Percentiles rank a stretch among this genome's conserved stretches.
Evolutionary conservation across 2,113 vertebrate genomes (phyloP).

Genomic region (Cynocephalus volans): DNA sequence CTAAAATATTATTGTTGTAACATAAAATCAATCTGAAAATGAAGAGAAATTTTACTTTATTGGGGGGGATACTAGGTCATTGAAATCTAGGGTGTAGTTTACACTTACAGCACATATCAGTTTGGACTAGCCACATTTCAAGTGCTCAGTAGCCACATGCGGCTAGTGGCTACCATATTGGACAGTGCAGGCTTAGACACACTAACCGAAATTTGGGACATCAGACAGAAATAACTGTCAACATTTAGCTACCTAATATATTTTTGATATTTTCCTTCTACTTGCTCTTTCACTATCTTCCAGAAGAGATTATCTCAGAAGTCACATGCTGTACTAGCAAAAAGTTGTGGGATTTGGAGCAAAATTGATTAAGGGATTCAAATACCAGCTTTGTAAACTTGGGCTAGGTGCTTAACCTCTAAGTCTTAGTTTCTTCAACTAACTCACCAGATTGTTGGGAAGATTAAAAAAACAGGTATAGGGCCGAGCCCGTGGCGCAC

Average conservation of each 20-base stretch:
- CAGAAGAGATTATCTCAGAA: constrained; percentile 26
- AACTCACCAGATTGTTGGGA: neutral
- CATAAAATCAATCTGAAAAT: neutral
- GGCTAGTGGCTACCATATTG: fast-evolving
- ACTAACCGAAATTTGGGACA: neutral
- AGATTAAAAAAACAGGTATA: neutral
- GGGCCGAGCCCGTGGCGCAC: too few species aligned
- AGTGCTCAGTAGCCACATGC: fast-evolving
- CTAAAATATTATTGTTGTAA: constrained; percentile 8
- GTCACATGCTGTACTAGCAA: neutral
- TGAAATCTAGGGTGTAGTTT: neutral
- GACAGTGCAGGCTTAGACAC: neutral
- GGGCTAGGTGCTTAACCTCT: neutral
- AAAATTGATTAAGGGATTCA: neutral
- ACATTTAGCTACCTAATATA: neutral
- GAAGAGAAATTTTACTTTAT: neutral
- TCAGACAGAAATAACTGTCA: neutral
- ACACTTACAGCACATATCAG: fast-evolving
- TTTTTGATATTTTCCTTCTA: neutral
- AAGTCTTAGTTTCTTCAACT: neutral
- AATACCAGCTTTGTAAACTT: neutral
- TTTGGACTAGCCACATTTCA: neutral
- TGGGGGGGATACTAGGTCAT: neutral
- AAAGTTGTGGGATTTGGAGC: neutral
- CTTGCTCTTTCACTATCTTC: neutral